phyloP scores from a whole-genome alignment of 92 coral and sea anemone species.

The Umimayanthus chanpuru region DNA sequence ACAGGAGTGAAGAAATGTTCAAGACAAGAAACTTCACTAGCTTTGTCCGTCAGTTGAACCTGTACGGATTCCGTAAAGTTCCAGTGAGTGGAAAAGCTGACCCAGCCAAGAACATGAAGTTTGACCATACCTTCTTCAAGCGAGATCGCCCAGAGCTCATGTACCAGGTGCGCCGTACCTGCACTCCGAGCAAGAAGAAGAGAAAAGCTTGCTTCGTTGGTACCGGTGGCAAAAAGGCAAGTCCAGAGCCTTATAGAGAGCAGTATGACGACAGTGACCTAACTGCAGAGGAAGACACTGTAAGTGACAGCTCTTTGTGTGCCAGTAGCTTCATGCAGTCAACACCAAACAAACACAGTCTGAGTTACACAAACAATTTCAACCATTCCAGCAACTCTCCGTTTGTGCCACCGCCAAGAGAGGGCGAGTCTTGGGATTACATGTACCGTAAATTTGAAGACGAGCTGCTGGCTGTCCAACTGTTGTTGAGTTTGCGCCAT shows the following conservation, averaged over 20 bases:
- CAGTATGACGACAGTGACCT: constrained; percentile 69
- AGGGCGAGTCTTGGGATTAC: constrained; percentile 68
- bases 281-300: constrained; percentile 55
- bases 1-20: constrained; percentile 98
- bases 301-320: constrained; percentile 45
- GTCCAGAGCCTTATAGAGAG: constrained; percentile 66
- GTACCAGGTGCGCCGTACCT: constrained; percentile 94
- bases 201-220: constrained; percentile 55
- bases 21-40: constrained; percentile 98
- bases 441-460: constrained; percentile 93
- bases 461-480: constrained; percentile 91
- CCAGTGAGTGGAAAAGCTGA: constrained; percentile 98
- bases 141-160: constrained; percentile 92
- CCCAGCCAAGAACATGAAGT: constrained; percentile 98
- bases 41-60: constrained; percentile 96
- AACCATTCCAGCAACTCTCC: constrained; percentile 58
- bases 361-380: constrained; percentile 46
- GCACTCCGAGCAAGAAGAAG: constrained; percentile 88
- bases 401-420: constrained; percentile 62
- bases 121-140: constrained; percentile 89
- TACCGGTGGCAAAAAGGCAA: constrained; percentile 53
- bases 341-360: constrained; percentile 40
- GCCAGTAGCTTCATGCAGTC: constrained; percentile 32
- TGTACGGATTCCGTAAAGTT: constrained; percentile 92
- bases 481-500: constrained; percentile 85